phyloP scores from a whole-genome alignment of 2,888 invertebrate genomes.

The Troilus luridus region DNA sequence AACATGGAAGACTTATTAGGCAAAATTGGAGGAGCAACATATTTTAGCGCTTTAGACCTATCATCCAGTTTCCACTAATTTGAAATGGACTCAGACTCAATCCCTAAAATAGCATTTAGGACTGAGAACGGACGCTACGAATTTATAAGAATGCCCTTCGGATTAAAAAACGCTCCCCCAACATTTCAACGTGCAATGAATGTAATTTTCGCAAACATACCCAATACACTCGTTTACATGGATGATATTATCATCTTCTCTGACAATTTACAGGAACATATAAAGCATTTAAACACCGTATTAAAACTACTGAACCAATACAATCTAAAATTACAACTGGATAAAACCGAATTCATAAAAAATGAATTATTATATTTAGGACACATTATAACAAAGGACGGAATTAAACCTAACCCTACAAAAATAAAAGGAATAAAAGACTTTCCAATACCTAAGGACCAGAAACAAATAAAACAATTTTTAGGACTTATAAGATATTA shows the following conservation, averaged over 20 bases:
- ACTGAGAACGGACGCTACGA: no score
- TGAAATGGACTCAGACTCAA: no score
- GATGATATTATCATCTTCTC: conserved; percentile 55
- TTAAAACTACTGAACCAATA: conserved; percentile 27
- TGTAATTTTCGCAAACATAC: conserved; percentile 24
- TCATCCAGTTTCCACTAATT: no score
- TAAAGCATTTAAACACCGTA: background rate
- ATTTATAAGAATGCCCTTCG: conserved; percentile 1
- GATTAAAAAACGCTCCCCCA: conserved; percentile 44
- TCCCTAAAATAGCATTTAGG: no score
- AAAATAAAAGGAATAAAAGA: background rate
- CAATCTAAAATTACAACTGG: conserved; percentile 54
- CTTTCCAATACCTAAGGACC: conserved; percentile 16
- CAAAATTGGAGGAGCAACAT: no score
- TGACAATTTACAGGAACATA: conserved; percentile 40
- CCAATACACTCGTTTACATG: conserved; percentile 54
- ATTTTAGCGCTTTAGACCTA: no score
- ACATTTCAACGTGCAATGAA: conserved; percentile 53
- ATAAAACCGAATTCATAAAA: conserved; percentile 5
- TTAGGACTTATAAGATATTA: no score
- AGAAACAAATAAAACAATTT: no score
- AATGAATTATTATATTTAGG: background rate
- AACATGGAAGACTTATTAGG: no score
- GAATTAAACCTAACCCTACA: conserved; percentile 28
- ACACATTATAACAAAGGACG: background rate